Conservation (phyloP, 2,113 vertebrate species). For the Siniperca knerii region DNA sequence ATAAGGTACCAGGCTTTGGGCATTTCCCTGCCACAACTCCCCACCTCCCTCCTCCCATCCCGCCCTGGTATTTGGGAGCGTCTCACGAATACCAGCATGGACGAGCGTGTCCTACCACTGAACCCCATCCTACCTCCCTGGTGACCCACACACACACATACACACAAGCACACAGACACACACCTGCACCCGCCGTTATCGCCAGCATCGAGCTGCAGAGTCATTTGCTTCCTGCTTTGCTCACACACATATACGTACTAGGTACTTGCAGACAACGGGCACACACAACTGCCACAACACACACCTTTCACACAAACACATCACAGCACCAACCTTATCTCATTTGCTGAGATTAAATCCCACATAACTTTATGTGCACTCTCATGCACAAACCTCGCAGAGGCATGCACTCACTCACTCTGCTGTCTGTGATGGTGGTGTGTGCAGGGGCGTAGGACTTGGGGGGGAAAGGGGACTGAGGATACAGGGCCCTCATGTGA, state of each 20-base stretch:
- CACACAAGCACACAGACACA: slow-evolving; percentile 24
- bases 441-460: neutral
- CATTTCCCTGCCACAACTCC: slow-evolving; percentile 24
- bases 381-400: slow-evolving; percentile 21
- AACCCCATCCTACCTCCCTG: slow-evolving; percentile 79
- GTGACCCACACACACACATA: slow-evolving; percentile 51
- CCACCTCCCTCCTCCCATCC: slow-evolving; percentile 44
- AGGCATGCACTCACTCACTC: slow-evolving; percentile 51
- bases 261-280: neutral
- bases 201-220: slow-evolving; percentile 63
- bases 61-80: slow-evolving; percentile 69
- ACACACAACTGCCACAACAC: slow-evolving; percentile 10
- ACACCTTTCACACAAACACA: slow-evolving; percentile 47
- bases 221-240: slow-evolving; percentile 71
- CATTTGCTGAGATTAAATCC: slow-evolving; percentile 50
- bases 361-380: slow-evolving; percentile 50
- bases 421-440: slow-evolving; percentile 36
- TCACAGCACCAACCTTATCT: slow-evolving; percentile 41
- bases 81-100: slow-evolving; percentile 88
- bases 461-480: too few species aligned
- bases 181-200: slow-evolving; percentile 71
- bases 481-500: too few species aligned
- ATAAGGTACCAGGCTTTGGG: slow-evolving; percentile 50
- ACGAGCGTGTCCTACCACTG: slow-evolving; percentile 80
- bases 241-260: slow-evolving; percentile 28